Evolutionary conservation across 2,797 vertebrate species (phyloP), one percentile per base, ranked within the genome.

Genomic region (Xenopus petersii): DNA sequence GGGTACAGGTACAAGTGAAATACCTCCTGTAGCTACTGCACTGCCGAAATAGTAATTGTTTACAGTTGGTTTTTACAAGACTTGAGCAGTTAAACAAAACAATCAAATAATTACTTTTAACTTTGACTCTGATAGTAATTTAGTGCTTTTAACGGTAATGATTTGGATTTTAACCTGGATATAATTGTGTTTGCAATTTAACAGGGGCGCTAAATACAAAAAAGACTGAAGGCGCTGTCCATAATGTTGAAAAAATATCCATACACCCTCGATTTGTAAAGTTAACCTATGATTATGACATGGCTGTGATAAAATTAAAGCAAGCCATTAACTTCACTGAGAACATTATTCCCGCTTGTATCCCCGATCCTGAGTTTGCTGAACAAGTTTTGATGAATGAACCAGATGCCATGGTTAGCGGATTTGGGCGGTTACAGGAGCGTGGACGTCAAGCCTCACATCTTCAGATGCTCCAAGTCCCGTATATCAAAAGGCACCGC

Each of bases 361-460:
- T 99, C 3, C 96, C 97, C 0, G 87, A 93, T 24, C 64, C 24
- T 0, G 87, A 92, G 5, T 98, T 98, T 75, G 95, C 96, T 0
- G 96, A 98, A 67, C 88, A 91, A 4, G 91, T 96, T 0, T 84
- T 99, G 81, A 95, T 98, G 95, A 87, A 73, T 0, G 87, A 96
- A 82, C 51, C 46, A 0, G 70, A 85, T 0, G 95, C 93, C 0
- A 62, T 86, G n/a, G 90, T 98, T 49, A 98, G 96, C 0, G 97
- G 97, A 5, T 98, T 97, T 0, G 97, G 97, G 0, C 94, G 94
- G 2, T 72, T 92, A 0, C 88, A 87, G 0, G 94, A 98, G 74
- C 86, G 85, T 2, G 91, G 91, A 5, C 81, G 81, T 0, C 61
- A 83, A 0, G 92, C 96, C 7, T 67, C 84, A 21, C 79, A 81